Base-by-base conservation (phyloP, 2,797 vertebrate genomes). In the Helarctos malayanus region DNA sequence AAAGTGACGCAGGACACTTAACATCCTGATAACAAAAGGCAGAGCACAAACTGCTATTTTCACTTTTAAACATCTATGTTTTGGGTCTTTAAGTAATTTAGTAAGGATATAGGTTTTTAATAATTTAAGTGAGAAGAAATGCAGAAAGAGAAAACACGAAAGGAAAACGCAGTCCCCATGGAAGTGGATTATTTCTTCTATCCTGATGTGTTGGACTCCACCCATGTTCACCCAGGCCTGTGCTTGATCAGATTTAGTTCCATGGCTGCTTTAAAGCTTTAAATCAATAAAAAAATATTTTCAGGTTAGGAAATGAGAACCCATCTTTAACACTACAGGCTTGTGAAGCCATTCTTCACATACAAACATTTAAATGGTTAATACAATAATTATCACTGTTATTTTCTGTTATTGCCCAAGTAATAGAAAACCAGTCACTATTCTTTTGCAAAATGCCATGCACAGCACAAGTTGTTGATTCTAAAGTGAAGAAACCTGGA, bases 191-290 rank as follows among this genome's bases (percentile, higher is more conserved):
- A 52, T 25, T 78, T 57, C 56, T 89, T 95, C 35, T 98, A 99
- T 99, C 99, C 99, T 99, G 79, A 99, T 99, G 98, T 99, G 99
- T 91, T 99, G 99, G 27, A 99, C 99, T 81, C 99, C 99, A 83
- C 99, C 99, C 99, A 99, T 99, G 97, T 99, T 99, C 99, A 99
- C 99, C 99, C 99, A 99, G 97, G 99, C 99, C 95, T 99, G 99
- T 0, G 99, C 99, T 97, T 99, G 99, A 95, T 99, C 99, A 99
- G 99, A 95, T 99, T 99, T 59, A 99, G 98, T 49, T 99, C 99
- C 29, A 99, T 99, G 45, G 99, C 99, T n/a, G 98, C 98, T 96
- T 99, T 99, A 98, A 99, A 99, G 98, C 99, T 99, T 99, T 99
- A 82, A 29, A 85, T 86, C 97, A 98, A 97, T 9, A 96, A 1